Conservation (phyloP, 2,113 vertebrate genomes). For the Conger conger region DNA sequence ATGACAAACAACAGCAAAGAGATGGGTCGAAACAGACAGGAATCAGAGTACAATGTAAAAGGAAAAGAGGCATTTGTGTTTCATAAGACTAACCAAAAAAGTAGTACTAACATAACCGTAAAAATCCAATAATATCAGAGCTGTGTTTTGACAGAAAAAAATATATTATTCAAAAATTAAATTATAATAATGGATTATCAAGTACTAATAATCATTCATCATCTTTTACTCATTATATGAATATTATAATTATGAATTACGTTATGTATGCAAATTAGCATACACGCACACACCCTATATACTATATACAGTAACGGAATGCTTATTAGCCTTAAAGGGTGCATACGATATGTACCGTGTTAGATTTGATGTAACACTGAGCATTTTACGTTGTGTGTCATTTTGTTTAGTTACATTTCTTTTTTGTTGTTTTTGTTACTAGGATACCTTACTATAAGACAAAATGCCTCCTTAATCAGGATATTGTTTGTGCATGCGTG, state of each 20-base stretch:
- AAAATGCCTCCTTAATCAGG: not conserved
- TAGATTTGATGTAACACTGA: no score
- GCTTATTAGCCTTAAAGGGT: no score
- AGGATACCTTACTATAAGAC: not conserved
- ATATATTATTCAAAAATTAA: no score
- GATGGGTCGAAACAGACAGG: not conserved
- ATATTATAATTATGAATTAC: not conserved
- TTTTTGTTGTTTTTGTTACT: not conserved
- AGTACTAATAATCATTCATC: no score
- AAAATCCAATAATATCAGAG: not conserved
- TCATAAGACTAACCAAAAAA: not conserved
- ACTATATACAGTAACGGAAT: no score
- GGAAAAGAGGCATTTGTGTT: not conserved
- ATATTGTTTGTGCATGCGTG: not conserved
- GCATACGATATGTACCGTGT: no score
- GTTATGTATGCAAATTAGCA: not conserved
- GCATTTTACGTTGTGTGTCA: no score
- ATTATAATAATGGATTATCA: no score
- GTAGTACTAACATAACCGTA: no score
- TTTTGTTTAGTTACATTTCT: not conserved
- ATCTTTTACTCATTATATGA: no score
- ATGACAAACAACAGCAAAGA: no score
- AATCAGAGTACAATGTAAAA: not conserved
- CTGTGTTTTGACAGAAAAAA: not conserved
- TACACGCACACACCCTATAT: no score